Evolutionary conservation across 2,113 vertebrate species (phyloP), one percentile per base, ranked within the genome.

Genomic region (Eudyptes chrysolophus): DNA sequence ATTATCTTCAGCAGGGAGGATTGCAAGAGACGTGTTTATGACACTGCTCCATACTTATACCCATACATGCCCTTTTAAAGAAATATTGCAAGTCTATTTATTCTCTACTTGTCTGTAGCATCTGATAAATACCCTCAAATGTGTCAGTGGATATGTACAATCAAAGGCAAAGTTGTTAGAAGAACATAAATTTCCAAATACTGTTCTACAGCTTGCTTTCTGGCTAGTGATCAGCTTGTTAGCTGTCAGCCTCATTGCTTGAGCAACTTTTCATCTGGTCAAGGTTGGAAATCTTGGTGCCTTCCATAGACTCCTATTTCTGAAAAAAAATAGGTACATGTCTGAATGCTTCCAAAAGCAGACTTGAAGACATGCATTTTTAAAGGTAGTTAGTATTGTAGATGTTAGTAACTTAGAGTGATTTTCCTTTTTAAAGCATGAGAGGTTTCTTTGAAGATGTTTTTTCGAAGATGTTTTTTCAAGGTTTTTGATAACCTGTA

Each of bases 41-140:
- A 19, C 54, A 22, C 38, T 82, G 32, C 7, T 25, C 21, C 51
- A 30, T 62, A 20, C 9, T 46, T 54, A 70, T 54, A 75, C 6
- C 22, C 17, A 55, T 44, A 48, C 2, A 25, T 2, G 9, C 3
- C 65, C 34, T 52, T 85, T 40, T 57, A 72, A 90, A 79, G 52
- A 83, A 94, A 64, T 76, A 85, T 16, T 72, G 12, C 24, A 65
- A 34, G 20, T 12, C 27, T 79, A 7, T 92, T 92, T 90, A 27
- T 85, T 87, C 36, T 65, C 30, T 57, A 7, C 62, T 57, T 88
- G 48, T 72, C 61, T 64, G 42, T 42, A 85, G 7, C n/a, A 48
- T 66, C 30, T 85, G 66, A 87, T 70, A 96, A 84, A 81, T 79
- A 36, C 58, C 42, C 40, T 55, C 29, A 72, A 84, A 83, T 24